Conservation (phyloP, 2,113 vertebrate genomes). For the Syrrhaptes paradoxus region DNA sequence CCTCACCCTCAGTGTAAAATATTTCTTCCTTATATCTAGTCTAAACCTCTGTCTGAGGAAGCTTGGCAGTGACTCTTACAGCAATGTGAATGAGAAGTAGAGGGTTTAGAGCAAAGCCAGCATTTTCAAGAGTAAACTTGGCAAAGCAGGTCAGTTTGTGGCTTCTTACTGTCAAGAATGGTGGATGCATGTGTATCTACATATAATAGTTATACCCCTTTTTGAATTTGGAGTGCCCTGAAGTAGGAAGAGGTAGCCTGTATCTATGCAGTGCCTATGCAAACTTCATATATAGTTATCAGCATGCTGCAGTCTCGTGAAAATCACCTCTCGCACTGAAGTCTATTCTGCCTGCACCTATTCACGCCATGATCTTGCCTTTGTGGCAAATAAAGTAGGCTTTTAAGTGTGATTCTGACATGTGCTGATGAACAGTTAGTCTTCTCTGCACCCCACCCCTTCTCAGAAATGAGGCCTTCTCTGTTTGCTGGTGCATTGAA, state of each 20-base stretch:
- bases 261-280: neutral
- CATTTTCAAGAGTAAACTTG: neutral
- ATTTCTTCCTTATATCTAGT: too few relatives aligned
- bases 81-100: neutral
- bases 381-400: neutral
- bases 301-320: neutral
- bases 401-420: neutral
- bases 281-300: neutral
- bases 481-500: neutral
- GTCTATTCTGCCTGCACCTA: neutral
- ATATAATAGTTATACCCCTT: neutral
- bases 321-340: neutral
- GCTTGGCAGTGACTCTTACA: neutral
- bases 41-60: neutral
- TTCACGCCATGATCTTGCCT: rapidly evolving
- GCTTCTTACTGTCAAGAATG: neutral
- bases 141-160: neutral
- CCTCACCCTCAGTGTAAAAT: too few relatives aligned
- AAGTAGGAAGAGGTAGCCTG: neutral
- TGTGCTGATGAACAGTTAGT: neutral
- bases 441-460: neutral
- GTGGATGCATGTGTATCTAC: neutral
- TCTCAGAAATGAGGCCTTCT: neutral
- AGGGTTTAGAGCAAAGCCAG: neutral
- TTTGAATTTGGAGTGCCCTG: neutral